Evolutionary conservation across 2,113 vertebrate genomes (phyloP).

Genomic region (Anolis sagrei): DNA sequence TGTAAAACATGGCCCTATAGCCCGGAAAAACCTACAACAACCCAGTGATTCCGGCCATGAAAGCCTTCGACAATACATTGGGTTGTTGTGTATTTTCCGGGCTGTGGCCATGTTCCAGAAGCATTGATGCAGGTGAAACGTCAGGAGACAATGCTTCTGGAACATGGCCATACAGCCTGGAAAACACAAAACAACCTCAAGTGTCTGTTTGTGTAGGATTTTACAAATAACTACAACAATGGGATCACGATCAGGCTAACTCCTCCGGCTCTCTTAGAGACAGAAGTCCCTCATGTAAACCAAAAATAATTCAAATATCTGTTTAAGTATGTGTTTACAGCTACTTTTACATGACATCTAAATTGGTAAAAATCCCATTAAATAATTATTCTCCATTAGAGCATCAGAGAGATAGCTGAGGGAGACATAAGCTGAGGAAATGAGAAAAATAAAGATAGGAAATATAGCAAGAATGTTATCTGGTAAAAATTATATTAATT

Average conservation of each 20-base stretch:
- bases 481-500: not conserved
- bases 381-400: not conserved
- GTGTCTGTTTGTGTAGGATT: not conserved
- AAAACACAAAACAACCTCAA: not conserved
- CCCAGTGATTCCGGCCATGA: too few species aligned
- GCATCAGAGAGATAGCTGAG: not conserved
- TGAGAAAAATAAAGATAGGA: not conserved
- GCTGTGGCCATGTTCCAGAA: too few species aligned
- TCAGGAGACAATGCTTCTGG: too few species aligned
- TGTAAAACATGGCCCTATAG: too few species aligned
- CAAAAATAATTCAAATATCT: not conserved
- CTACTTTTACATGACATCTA: not conserved
- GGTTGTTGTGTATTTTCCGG: too few species aligned
- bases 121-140: too few species aligned
- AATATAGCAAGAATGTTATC: not conserved
- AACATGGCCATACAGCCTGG: too few species aligned
- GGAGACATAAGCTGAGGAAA: fast-evolving
- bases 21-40: too few species aligned
- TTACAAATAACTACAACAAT: not conserved
- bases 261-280: not conserved
- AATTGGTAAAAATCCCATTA: not conserved
- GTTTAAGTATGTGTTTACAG: not conserved
- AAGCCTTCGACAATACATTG: too few species aligned
- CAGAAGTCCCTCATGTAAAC: too few species aligned
- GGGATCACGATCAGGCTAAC: not conserved